Conservation (phyloP, 2,113 vertebrate genomes). For the Passer montanus region DNA sequence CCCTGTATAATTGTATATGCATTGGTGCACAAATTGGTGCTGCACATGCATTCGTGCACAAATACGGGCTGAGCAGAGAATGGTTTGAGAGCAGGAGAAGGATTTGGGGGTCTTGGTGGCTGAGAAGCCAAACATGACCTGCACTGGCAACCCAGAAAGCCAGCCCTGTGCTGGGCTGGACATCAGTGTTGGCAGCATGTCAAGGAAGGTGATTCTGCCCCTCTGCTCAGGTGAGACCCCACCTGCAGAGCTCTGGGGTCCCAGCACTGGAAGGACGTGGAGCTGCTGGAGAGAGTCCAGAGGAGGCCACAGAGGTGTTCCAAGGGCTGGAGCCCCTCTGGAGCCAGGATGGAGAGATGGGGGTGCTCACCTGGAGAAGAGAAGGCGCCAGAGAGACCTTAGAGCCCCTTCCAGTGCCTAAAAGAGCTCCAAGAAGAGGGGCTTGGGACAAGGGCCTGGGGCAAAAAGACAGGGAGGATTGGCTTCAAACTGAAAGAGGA, state of each 20-base stretch:
- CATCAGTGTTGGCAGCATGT: neutral
- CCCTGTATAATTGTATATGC: neutral
- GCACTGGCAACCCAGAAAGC: neutral
- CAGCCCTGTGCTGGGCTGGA: neutral
- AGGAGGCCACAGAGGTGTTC: neutral
- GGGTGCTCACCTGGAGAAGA: neutral
- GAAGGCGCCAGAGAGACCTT: neutral
- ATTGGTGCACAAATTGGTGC: neutral
- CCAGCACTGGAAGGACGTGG: neutral
- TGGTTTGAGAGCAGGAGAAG: neutral
- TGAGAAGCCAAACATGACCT: neutral
- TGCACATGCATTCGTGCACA: neutral
- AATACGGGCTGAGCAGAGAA: neutral
- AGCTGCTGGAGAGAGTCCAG: neutral
- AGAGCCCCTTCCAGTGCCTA: neutral
- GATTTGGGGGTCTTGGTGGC: neutral
- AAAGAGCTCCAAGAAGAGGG: neutral
- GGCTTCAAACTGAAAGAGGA: neutral
- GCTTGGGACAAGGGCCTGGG: neutral
- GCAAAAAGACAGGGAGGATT: neutral
- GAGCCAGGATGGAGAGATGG: neutral
- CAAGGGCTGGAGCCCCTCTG: neutral
- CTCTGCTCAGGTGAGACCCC: neutral
- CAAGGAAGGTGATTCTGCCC: neutral
- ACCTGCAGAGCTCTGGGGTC: neutral